Evolutionary conservation across 2,797 vertebrate species (phyloP), one percentile per base, ranked within the genome.

Genomic region (Dicrostonyx torquatus): DNA sequence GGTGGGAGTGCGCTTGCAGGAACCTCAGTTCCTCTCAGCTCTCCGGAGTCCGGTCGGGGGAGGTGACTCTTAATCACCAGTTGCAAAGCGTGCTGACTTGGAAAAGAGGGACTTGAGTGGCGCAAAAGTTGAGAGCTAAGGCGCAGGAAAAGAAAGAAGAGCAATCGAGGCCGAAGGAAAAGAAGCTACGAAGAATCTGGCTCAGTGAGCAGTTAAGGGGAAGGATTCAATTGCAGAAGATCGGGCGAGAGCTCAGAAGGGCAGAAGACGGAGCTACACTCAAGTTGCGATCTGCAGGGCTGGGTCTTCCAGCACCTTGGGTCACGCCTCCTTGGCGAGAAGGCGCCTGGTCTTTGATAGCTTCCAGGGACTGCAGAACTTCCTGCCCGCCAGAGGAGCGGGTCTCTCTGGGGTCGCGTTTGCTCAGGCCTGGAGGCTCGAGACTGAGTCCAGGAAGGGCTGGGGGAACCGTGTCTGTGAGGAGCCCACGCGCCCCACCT

Each of bases 301-400:
- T 86, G 96, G 91, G 94, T 87, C 89, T 89, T 87, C 95, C 64
- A 58, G 90, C 97, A 88, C n/a, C 96, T 93, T 94, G 79, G 45
- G 97, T 96, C 96, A 96, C 97, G 98, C 97, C 98, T 97, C 94
- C 90, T 89, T 43, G 97, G 86, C 84, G 72, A 93, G 64, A 89
- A 90, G 96, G 95, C 96, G 72, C 88, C 87, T 94, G 20, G 5
- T 91, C 95, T 92, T 78, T 94, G 91, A 86, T 87, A 96, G 92
- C 97, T 97, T 95, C 95, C 94, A n/a, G 95, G 92, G 60, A 43
- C 94, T 85, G 95, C 96, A 95, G 96, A 89, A 92, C 83, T 97
- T 97, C 94, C 94, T 96, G 98, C 93, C 96, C 97, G 93, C 94
- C 90, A 13, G 87, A 97, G 87, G 86, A 97, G 94, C 87, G 78